Conservation (phyloP, 2,888 invertebrate genomes). For the Timema cristinae region DNA sequence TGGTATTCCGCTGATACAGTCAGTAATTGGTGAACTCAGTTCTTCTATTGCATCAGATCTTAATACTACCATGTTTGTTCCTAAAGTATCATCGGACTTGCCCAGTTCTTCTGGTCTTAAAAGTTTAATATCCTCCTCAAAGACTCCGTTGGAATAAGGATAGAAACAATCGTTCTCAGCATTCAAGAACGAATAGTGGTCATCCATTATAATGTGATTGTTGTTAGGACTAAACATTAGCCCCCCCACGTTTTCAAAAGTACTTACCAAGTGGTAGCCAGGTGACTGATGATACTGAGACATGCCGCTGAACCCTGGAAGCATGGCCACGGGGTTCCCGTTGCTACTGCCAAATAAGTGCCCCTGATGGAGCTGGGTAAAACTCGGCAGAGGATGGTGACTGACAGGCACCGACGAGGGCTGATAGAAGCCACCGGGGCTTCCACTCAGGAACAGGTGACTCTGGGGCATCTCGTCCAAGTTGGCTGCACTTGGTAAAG, state of each 20-base stretch:
- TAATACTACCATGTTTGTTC: too few species aligned
- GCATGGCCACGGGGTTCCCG: slow-evolving; percentile 14
- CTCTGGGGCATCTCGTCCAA: slow-evolving; percentile 12
- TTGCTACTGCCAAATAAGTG: slow-evolving; percentile 14
- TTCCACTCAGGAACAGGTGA: slow-evolving; percentile 17
- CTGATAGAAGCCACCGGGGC: neutral
- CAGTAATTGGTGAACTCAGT: neutral
- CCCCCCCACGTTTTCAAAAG: slow-evolving; percentile 72
- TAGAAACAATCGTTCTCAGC: neutral
- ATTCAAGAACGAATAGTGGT: slow-evolving; percentile 17
- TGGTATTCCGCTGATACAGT: neutral
- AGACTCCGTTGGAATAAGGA: too few species aligned
- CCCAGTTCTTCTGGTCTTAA: neutral
- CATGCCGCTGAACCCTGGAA: slow-evolving; percentile 14
- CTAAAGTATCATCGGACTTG: slow-evolving; percentile 1
- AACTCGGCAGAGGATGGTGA: slow-evolving; percentile 54
- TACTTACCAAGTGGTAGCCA: slow-evolving; percentile 16
- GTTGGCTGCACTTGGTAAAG: slow-evolving; percentile 8
- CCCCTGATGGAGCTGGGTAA: slow-evolving; percentile 55
- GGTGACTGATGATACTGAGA: slow-evolving; percentile 14
- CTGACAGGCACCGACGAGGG: slow-evolving; percentile 34
- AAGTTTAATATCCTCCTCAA: too few species aligned
- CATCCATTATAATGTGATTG: slow-evolving; percentile 28
- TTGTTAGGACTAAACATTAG: slow-evolving; percentile 45
- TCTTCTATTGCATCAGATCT: too few species aligned